A percentile compares a stretch with the other conserved stretches of the same genome.
Evolutionary conservation across 2,797 vertebrate species (phyloP).

Genomic region (Kryptolebias ocellatus): DNA sequence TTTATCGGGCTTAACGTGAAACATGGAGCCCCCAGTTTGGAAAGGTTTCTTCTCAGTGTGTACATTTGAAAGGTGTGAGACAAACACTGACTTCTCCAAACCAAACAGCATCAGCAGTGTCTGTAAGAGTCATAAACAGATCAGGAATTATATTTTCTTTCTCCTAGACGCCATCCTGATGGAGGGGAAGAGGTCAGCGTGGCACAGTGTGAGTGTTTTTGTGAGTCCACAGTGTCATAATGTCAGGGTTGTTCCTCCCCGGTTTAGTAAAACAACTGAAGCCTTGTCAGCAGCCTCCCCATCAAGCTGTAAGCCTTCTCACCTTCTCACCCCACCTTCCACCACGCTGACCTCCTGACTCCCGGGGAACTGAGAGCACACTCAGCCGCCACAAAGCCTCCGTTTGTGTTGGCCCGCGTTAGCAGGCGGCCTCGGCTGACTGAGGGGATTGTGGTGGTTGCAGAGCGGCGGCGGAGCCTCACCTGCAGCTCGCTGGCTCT

Average conservation of each 20-base stretch:
- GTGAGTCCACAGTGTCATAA: slow-evolving; percentile 67
- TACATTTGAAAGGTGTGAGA: not conserved
- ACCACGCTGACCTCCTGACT: slow-evolving; percentile 77
- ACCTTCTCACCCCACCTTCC: slow-evolving; percentile 73
- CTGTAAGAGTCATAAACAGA: not conserved
- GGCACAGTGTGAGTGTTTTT: slow-evolving; percentile 42
- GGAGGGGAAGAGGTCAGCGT: slow-evolving; percentile 48
- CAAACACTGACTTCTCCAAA: slow-evolving; percentile 11
- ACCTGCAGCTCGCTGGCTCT: not conserved
- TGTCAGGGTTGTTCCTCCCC: slow-evolving; percentile 70
- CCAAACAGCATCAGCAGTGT: slow-evolving; percentile 1
- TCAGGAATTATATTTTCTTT: slow-evolving; percentile 35
- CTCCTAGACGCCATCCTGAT: slow-evolving; percentile 9
- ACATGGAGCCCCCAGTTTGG: not conserved
- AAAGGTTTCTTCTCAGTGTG: not conserved
- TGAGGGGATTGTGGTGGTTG: not conserved
- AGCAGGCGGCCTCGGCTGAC: not conserved
- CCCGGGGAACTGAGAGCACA: slow-evolving; percentile 66
- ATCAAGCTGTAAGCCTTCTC: slow-evolving; percentile 50
- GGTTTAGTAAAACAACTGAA: slow-evolving; percentile 72
- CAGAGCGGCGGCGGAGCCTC: not conserved
- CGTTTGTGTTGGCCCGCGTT: slow-evolving; percentile 67
- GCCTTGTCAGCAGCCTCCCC: slow-evolving; percentile 72
- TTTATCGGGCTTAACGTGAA: not conserved
- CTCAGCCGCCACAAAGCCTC: slow-evolving; percentile 77